phyloP scores from a whole-genome alignment of 2,888 invertebrate species.

The Oithona nana region DNA sequence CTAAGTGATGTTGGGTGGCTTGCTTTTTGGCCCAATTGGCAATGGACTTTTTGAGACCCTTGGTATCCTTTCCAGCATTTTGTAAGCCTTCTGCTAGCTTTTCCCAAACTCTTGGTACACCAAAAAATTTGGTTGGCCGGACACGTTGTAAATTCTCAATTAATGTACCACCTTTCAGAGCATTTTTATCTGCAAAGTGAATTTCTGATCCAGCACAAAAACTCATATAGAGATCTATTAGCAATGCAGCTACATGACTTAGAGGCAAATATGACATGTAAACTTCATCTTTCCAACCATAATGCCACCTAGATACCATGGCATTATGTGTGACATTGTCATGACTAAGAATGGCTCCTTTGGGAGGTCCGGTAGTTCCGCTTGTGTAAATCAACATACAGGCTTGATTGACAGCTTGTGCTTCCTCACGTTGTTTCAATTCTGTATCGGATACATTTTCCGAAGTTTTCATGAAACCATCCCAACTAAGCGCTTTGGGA shows the following conservation, averaged over 20 bases:
- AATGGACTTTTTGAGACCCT: slow-evolving; percentile 25
- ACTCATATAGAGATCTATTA: slow-evolving; percentile 53
- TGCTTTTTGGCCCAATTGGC: slow-evolving; percentile 38
- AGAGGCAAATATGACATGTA: slow-evolving; percentile 63
- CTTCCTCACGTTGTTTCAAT: slow-evolving; percentile 43
- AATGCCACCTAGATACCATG: slow-evolving; percentile 35
- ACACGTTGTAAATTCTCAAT: not conserved
- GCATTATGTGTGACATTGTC: slow-evolving; percentile 61
- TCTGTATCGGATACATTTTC: slow-evolving; percentile 44
- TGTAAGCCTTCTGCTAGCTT: slow-evolving; percentile 75
- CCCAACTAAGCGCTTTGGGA: slow-evolving; percentile 34
- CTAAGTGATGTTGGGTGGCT: not conserved
- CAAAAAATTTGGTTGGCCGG: slow-evolving; percentile 61
- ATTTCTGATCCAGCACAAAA: slow-evolving; percentile 45
- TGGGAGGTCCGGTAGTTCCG: slow-evolving; percentile 38
- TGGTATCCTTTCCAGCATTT: slow-evolving; percentile 24
- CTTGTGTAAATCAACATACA: slow-evolving; percentile 14
- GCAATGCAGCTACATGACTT: slow-evolving; percentile 74
- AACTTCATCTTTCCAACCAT: slow-evolving; percentile 33
- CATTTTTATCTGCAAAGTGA: slow-evolving; percentile 76
- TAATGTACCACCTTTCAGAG: slow-evolving; percentile 36
- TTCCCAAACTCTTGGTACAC: slow-evolving; percentile 80
- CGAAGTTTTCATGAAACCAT: slow-evolving; percentile 51
- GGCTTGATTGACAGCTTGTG: slow-evolving; percentile 43
- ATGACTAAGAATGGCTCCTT: slow-evolving; percentile 79